Conservation (phyloP, 2,797 vertebrate species). For the Periophthalmus magnuspinnatus region DNA sequence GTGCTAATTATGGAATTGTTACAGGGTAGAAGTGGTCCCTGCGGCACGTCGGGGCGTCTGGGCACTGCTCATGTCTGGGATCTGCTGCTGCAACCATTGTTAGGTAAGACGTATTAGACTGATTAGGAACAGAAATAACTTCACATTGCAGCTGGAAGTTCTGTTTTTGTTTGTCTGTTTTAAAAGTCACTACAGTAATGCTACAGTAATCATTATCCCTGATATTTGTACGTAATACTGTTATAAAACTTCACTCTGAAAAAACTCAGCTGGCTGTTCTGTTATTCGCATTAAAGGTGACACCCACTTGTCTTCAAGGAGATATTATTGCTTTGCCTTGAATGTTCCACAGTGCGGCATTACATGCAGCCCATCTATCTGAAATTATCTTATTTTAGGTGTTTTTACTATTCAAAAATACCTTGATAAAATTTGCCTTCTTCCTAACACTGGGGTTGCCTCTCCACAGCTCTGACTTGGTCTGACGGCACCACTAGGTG, state of each 20-base stretch:
- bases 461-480: no score
- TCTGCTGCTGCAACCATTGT: conserved; percentile 20
- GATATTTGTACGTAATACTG: not conserved
- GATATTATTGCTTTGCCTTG: not conserved
- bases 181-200: not conserved
- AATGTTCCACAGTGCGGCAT: not conserved
- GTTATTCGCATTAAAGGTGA: no score
- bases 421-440: not conserved
- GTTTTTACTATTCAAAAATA: not conserved
- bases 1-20: conserved; percentile 60
- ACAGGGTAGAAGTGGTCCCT: conserved; percentile 25
- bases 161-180: not conserved
- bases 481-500: no score
- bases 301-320: not conserved
- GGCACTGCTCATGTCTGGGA: conserved; percentile 18
- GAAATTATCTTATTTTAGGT: not conserved
- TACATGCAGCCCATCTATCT: not conserved
- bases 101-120: conserved; percentile 15
- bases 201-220: not conserved
- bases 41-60: conserved; percentile 16
- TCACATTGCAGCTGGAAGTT: not conserved
- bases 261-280: not conserved
- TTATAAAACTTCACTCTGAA: not conserved
- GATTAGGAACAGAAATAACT: conserved; percentile 10
- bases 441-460: no score